A percentile compares a stretch with the other conserved stretches of the same genome.
Conservation (phyloP, 1,140 invertebrate species). For the Stegodyphus dumicola region DNA sequence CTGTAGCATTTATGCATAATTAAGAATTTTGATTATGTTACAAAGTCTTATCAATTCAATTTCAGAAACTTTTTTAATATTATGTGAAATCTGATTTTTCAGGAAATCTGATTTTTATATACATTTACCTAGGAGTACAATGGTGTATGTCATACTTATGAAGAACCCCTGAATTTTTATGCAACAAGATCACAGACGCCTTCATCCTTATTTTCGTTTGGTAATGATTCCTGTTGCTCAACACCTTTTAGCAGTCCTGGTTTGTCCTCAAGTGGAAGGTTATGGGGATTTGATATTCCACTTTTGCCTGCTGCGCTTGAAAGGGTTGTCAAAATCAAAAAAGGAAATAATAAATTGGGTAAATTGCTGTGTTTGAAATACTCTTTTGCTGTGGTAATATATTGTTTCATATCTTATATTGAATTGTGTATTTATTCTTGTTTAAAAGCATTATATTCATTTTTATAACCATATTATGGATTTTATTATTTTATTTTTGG, state of each 20-base stretch:
- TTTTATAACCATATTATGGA: too few species aligned
- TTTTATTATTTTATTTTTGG: too few species aligned
- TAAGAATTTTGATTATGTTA: too few species aligned
- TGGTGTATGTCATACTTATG: constrained; percentile 49
- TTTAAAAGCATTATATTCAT: too few species aligned
- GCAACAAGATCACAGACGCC: constrained; percentile 59
- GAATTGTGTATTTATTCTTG: too few species aligned
- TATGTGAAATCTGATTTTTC: background rate
- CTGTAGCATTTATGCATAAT: too few species aligned
- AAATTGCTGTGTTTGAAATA: background rate
- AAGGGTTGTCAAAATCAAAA: constrained; percentile 73
- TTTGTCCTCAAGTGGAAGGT: constrained; percentile 62
- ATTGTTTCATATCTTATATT: too few species aligned
- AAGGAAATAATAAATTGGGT: constrained; percentile 73
- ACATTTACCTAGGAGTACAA: constrained; percentile 33
- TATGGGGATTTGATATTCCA: constrained; percentile 66
- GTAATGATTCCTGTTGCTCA: constrained; percentile 52
- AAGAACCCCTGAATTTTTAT: constrained; percentile 31
- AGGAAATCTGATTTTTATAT: background rate
- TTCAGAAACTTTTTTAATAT: background rate
- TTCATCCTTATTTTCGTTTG: constrained; percentile 58
- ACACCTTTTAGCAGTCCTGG: constrained; percentile 61
- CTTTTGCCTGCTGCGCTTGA: constrained; percentile 74
- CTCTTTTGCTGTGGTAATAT: too few species aligned
- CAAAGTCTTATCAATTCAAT: background rate